A percentile compares a stretch with the other conserved stretches of the same genome.
Evolutionary conservation across 2,888 invertebrate species (phyloP).

Genomic region (Tetramorium bicarinatum): DNA sequence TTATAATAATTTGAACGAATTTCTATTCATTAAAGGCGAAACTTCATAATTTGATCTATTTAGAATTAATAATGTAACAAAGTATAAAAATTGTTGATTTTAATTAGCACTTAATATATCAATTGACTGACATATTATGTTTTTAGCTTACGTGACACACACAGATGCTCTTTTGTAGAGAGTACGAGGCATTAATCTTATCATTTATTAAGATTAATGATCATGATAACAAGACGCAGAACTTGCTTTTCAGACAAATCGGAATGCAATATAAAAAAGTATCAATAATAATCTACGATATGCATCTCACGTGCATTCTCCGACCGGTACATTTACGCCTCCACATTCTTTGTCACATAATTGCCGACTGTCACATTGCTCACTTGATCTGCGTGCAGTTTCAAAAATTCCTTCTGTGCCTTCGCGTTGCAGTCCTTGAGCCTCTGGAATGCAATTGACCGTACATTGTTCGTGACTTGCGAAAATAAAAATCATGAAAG

Average conservation of each 20-base stretch:
- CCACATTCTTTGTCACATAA: constrained; percentile 42
- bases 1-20: background rate
- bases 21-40: background rate
- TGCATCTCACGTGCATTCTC: constrained; percentile 28
- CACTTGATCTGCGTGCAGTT: constrained; percentile 47
- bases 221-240: constrained; percentile 24
- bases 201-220: constrained; percentile 3
- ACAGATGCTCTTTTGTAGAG: background rate
- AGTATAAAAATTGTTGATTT: background rate
- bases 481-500: constrained; percentile 72
- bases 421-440: constrained; percentile 77
- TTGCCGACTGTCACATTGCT: constrained; percentile 1
- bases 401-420: constrained; percentile 57
- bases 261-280: constrained; percentile 19
- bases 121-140: background rate
- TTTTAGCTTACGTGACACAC: background rate
- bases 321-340: constrained; percentile 1
- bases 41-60: background rate
- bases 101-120: background rate
- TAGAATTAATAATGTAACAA: background rate
- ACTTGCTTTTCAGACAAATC: constrained; percentile 10
- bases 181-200: constrained; percentile 15
- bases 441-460: constrained; percentile 81
- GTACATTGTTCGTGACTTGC: constrained; percentile 76
- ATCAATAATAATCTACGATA: constrained; percentile 37